phyloP scores from a whole-genome alignment of 2,797 vertebrate species.

The Gastrophryne carolinensis region DNA sequence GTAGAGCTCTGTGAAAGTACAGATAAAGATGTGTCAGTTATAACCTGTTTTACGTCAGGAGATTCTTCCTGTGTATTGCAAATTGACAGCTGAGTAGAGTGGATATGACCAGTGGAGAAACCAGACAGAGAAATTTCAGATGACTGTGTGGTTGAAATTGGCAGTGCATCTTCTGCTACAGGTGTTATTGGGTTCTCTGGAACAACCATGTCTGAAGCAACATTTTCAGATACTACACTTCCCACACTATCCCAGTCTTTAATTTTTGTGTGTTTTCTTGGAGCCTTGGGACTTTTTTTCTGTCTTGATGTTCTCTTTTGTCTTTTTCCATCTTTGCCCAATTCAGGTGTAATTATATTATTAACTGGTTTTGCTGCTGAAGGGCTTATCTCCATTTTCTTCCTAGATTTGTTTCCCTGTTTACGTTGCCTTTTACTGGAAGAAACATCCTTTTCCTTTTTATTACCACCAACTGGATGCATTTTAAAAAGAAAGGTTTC shows the following conservation, averaged over 20 bases:
- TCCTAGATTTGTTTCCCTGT: constrained; percentile 76
- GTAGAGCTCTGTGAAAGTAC: constrained; percentile 58
- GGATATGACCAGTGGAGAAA: constrained; percentile 66
- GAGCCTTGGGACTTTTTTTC: constrained; percentile 62
- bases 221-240: constrained; percentile 56
- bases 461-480: constrained; percentile 64
- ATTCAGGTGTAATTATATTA: constrained; percentile 66
- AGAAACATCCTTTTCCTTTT: constrained; percentile 58
- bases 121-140: constrained; percentile 64
- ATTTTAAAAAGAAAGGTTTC: constrained; percentile 75
- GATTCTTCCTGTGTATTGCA: constrained; percentile 62
- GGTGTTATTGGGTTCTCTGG: constrained; percentile 60
- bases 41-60: constrained; percentile 62
- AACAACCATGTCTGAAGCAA: constrained; percentile 58
- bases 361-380: constrained; percentile 71
- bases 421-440: constrained; percentile 69
- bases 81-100: constrained; percentile 67
- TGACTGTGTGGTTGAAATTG: constrained; percentile 66
- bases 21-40: constrained; percentile 64
- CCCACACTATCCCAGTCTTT: constrained; percentile 56
- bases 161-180: constrained; percentile 61
- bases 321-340: constrained; percentile 65
- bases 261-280: constrained; percentile 65
- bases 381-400: constrained; percentile 64
- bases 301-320: constrained; percentile 68